Evolutionary conservation across 2,113 vertebrate genomes (phyloP), one percentile per base, ranked within the genome.

Genomic region (Takifugu flavidus): DNA sequence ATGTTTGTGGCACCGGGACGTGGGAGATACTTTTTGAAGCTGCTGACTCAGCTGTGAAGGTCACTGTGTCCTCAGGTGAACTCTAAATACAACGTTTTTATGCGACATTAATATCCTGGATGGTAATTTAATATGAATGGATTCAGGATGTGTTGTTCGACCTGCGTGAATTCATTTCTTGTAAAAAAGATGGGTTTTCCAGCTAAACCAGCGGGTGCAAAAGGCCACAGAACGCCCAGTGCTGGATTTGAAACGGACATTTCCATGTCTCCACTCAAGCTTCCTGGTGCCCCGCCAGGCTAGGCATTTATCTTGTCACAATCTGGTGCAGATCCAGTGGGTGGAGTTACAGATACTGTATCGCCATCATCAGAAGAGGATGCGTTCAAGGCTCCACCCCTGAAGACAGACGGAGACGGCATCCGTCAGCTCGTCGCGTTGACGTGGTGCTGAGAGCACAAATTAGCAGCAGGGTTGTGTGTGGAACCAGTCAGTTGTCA

Each of bases 161-260:
- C 44, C 29, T 31, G 29, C 29, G 5, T 31, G 7, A 6, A 31
- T 31, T 31, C 4, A 6, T 6, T 31, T 31, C 51, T 52, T 1
- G 6, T 58, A 59, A 31, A 52, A 59, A 82, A 86, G 63, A 34
- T 71, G 76, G 72, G 78, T 77, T 84, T 88, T 86, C 82, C 83
- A 87, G 80, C 75, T 74, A 69, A 77, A 77, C 77, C 65, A 78
- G 67, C 56, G 72, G 75, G 72, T 86, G 88, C 84, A 88, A 20
- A 88, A 69, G 70, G 72, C 77, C 65, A 82, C 75, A 84, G 87
- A 88, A 74, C 84, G 76, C 70, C 62, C 67, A 70, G 78, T 64
- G 29, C 70, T 76, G 75, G 65, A 77, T 74, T 69, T 76, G 73
- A 77, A 73, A 84, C 87, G 75, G 82, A 84, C 85, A 84, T 82